Percentiles rank a stretch among this genome's conserved stretches.
Evolutionary conservation across 2,113 vertebrate species (phyloP).

Genomic region (Chelonoidis abingdonii): DNA sequence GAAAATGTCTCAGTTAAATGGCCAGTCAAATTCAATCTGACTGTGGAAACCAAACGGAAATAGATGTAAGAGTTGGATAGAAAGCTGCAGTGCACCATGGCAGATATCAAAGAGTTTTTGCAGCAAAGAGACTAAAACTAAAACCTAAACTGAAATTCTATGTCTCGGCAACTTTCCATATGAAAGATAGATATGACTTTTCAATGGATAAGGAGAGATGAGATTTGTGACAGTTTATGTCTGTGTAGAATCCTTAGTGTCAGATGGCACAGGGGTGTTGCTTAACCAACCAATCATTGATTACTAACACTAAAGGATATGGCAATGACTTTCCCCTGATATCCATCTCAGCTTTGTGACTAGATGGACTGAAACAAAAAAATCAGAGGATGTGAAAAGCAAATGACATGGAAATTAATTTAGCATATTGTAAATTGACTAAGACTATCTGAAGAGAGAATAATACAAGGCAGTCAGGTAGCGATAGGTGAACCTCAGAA

Average conservation of each 20-base stretch:
- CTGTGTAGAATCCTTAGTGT: background rate
- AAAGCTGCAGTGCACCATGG: background rate
- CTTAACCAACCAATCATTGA: background rate
- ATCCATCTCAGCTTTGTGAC: background rate
- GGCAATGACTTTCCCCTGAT: background rate
- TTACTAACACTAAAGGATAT: background rate
- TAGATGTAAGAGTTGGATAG: constrained; percentile 28
- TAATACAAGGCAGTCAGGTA: background rate
- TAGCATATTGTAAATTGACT: background rate
- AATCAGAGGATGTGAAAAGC: background rate
- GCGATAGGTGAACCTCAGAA: background rate
- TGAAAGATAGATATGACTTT: background rate
- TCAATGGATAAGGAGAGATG: background rate
- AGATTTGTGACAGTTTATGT: background rate
- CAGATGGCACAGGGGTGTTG: background rate
- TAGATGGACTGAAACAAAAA: background rate
- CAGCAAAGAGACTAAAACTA: background rate
- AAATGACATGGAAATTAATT: background rate
- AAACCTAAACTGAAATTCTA: too few species aligned
- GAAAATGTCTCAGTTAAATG: constrained; percentile 45
- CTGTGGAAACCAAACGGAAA: constrained; percentile 42
- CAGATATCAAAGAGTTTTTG: background rate
- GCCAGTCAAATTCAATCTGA: constrained; percentile 57
- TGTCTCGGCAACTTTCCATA: background rate
- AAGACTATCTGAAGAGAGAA: background rate